Conservation (phyloP, 2,797 vertebrate species). For the Malacoctenus gilli region DNA sequence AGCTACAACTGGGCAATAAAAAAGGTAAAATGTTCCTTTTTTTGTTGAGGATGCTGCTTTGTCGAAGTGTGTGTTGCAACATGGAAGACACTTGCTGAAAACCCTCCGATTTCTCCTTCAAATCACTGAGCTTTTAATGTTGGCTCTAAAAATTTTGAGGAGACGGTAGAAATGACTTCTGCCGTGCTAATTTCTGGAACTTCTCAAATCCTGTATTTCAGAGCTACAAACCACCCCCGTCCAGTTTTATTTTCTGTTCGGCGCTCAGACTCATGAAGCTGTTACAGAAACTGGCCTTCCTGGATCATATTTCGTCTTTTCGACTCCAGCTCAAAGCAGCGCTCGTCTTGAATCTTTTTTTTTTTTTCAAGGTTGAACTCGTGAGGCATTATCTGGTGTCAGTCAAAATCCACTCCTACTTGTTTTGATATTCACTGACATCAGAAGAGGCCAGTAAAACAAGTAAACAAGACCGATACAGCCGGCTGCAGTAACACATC, state of each 20-base stretch:
- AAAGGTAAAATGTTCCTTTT: no score
- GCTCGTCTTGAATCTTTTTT: neutral
- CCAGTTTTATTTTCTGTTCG: neutral
- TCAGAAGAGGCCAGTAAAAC: neutral
- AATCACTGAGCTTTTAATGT: neutral
- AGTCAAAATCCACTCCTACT: conserved; percentile 1
- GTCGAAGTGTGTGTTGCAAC: no score
- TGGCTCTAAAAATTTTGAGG: neutral
- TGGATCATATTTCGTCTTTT: neutral
- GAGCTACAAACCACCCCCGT: neutral
- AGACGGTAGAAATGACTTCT: neutral
- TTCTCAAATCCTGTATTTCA: neutral
- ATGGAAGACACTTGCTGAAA: no score
- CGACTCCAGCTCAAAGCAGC: neutral
- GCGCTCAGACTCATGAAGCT: neutral
- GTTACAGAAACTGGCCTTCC: conserved; percentile 5
- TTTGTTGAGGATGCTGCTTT: no score
- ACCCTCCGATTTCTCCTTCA: no score
- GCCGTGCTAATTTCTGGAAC: neutral
- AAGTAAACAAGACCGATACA: neutral
- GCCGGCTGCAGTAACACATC: neutral
- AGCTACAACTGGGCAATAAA: no score
- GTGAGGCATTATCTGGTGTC: neutral
- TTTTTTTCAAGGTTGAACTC: conserved; percentile 1
- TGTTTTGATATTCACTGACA: neutral